Conservation (phyloP, 2,888 invertebrate genomes). For the Scrobipalpa costella region DNA sequence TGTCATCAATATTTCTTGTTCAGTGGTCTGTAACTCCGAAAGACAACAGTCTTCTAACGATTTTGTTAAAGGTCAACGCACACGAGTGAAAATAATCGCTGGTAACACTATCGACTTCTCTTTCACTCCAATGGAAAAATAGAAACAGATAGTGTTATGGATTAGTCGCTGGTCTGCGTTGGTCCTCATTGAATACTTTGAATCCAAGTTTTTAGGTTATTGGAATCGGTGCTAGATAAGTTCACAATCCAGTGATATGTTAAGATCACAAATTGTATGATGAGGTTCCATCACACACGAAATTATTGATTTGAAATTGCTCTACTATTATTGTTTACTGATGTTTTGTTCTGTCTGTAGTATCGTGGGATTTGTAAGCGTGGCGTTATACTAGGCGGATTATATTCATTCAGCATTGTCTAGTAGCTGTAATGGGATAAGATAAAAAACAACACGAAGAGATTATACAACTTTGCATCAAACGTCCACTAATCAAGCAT, state of each 20-base stretch:
- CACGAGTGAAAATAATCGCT: not conserved
- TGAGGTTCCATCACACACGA: constrained; percentile 22
- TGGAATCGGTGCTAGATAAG: constrained; percentile 66
- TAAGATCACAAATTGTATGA: constrained; percentile 35
- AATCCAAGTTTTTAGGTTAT: constrained; percentile 47
- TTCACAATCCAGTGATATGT: constrained; percentile 54
- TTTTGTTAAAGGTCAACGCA: not conserved
- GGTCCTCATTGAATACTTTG: constrained; percentile 6
- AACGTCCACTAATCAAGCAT: no score
- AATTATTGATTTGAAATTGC: constrained; percentile 33
- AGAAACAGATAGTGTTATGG: not conserved
- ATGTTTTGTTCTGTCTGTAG: constrained; percentile 28
- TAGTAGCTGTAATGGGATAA: no score
- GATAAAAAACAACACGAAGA: no score
- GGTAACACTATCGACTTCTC: not conserved
- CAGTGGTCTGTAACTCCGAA: constrained; percentile 9
- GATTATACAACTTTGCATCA: no score
- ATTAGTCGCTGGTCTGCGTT: not conserved
- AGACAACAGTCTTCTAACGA: not conserved
- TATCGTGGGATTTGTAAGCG: constrained; percentile 21
- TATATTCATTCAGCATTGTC: not conserved
- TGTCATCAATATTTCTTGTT: not conserved
- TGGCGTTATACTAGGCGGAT: constrained; percentile 10
- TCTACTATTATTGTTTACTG: constrained; percentile 33
- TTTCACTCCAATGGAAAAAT: not conserved